Conservation (phyloP, 1,140 invertebrate species). For the Glossosoma conforme region DNA sequence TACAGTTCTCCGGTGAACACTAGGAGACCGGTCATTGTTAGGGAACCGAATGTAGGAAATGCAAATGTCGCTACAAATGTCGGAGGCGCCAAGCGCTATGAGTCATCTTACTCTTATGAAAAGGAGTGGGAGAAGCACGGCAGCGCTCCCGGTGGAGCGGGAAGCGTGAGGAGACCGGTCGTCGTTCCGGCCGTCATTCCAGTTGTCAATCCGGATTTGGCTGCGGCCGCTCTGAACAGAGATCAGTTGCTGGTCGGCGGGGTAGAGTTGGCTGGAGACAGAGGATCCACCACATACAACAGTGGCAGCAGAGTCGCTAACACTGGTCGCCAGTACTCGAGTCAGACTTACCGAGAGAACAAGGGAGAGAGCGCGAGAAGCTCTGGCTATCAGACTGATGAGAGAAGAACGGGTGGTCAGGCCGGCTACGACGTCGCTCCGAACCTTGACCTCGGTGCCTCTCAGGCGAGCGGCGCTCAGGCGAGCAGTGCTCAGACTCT, state of each 20-base stretch:
- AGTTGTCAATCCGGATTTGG: conserved; percentile 12
- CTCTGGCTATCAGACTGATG: too few species aligned
- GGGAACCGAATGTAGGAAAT: background rate
- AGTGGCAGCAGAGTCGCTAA: conserved; percentile 19
- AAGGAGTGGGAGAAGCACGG: conserved; percentile 47
- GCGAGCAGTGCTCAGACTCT: background rate
- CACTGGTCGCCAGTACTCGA: conserved; percentile 10
- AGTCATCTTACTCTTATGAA: conserved; percentile 45
- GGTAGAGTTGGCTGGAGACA: conserved; percentile 1
- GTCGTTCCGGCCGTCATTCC: conserved; percentile 32
- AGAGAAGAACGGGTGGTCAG: background rate
- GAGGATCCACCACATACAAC: conserved; percentile 18
- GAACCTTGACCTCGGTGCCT: background rate
- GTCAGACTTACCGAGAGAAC: conserved; percentile 8
- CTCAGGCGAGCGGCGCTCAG: background rate
- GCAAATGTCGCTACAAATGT: background rate
- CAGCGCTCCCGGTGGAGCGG: conserved; percentile 33
- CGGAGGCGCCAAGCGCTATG: conserved; percentile 36
- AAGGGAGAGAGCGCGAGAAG: conserved; percentile 4
- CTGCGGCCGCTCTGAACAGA: conserved; percentile 11
- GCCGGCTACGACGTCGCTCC: background rate
- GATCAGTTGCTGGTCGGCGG: conserved; percentile 11
- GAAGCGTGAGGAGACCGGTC: conserved; percentile 19
- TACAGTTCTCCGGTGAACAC: too few species aligned
- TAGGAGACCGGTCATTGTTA: background rate